Percentiles rank a stretch among this genome's conserved stretches.
Conservation (phyloP, 2,888 invertebrate genomes). For the Ophraella communa region DNA sequence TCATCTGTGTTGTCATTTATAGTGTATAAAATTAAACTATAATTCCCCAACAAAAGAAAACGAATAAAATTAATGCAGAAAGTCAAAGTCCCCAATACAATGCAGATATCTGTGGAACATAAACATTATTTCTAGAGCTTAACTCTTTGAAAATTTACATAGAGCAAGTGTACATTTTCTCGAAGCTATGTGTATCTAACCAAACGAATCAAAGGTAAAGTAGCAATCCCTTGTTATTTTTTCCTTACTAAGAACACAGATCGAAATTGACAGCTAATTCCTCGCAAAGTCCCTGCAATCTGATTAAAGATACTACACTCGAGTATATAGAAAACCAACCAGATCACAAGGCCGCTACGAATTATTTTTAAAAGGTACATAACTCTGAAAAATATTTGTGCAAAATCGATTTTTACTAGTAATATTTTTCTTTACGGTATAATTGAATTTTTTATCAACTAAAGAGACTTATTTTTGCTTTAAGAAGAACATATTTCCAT, state of each 20-base stretch:
- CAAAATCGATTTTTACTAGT: too few relatives aligned
- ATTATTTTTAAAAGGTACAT: neutral
- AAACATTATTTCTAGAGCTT: constrained; percentile 2
- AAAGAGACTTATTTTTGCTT: too few relatives aligned
- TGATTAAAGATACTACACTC: constrained; percentile 45
- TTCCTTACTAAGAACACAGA: constrained; percentile 46
- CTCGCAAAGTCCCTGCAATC: constrained; percentile 48
- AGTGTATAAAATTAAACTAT: too few relatives aligned
- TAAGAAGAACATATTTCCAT: too few relatives aligned
- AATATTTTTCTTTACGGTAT: too few relatives aligned
- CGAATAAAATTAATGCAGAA: neutral
- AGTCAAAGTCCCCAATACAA: neutral
- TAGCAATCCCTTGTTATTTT: constrained; percentile 49
- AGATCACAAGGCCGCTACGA: constrained; percentile 21
- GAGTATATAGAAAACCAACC: constrained; percentile 33
- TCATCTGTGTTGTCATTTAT: too few relatives aligned
- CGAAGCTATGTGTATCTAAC: neutral
- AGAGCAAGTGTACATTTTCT: neutral
- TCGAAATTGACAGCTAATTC: constrained; percentile 52
- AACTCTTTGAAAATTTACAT: neutral
- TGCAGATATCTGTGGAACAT: neutral
- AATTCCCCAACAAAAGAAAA: neutral
- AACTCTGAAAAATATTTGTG: too few relatives aligned
- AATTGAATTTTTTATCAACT: too few relatives aligned
- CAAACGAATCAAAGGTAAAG: constrained; percentile 25